Evolutionary conservation across 1,140 invertebrate genomes (phyloP).

Genomic region (Diabrotica undecimpunctata): DNA sequence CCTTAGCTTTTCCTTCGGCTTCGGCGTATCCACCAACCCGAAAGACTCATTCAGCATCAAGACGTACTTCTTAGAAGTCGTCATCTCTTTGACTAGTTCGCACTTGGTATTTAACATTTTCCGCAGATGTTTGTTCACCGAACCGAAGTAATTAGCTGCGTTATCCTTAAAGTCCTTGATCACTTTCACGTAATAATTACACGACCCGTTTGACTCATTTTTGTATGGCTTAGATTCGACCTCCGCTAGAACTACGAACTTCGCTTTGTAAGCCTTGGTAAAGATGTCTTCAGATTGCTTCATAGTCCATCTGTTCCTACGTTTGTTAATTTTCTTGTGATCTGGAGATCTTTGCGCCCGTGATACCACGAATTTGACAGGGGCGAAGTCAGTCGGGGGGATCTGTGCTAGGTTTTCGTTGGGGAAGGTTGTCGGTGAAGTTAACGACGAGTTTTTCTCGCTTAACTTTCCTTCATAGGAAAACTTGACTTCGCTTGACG

Average conservation of each 20-base stretch:
- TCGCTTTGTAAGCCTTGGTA: conserved; percentile 38
- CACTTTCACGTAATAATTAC: conserved; percentile 36
- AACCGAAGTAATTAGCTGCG: conserved; percentile 5
- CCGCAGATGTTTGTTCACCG: conserved; percentile 13
- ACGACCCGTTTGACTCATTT: conserved; percentile 33
- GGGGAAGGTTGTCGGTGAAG: conserved; percentile 6
- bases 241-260: conserved; percentile 38
- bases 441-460: too few relatives aligned
- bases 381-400: conserved; percentile 14
- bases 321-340: neutral
- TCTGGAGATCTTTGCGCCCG: conserved; percentile 33
- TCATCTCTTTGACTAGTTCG: conserved; percentile 39
- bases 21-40: neutral
- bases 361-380: conserved; percentile 6
- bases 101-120: conserved; percentile 4
- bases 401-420: conserved; percentile 21
- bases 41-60: conserved; percentile 38
- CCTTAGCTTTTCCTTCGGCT: neutral
- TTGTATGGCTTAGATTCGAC: conserved; percentile 28
- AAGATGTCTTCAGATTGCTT: conserved; percentile 38
- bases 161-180: conserved; percentile 31
- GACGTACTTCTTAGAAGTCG: conserved; percentile 38
- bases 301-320: conserved; percentile 7
- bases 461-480: too few relatives aligned
- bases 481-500: too few relatives aligned